phyloP scores from a whole-genome alignment of 2,888 invertebrate genomes.

The Acanthococcus lagerstroemiae region DNA sequence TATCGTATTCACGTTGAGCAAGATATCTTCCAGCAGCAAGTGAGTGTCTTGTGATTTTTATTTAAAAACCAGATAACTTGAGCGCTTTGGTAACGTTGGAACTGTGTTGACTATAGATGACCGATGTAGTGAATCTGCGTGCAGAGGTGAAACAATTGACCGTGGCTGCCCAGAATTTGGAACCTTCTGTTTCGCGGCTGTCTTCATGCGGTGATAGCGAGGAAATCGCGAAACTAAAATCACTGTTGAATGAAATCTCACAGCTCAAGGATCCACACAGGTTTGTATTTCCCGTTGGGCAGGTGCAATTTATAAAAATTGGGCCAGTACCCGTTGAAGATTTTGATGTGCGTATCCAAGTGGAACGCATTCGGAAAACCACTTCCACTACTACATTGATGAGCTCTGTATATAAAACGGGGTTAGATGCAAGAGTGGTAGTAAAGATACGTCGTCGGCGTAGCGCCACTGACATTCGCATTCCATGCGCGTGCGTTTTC shows the following conservation, averaged over 20 bases:
- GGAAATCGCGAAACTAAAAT: conserved; percentile 38
- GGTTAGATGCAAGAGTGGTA: too few species aligned
- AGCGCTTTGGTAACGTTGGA: background rate
- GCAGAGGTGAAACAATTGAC: conserved; percentile 56
- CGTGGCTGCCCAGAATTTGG: conserved; percentile 53
- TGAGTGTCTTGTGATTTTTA: conserved; percentile 34
- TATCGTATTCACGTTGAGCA: conserved; percentile 61
- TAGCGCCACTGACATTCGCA: too few species aligned
- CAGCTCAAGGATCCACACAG: conserved; percentile 33
- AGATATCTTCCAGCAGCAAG: conserved; percentile 53
- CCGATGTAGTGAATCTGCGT: conserved; percentile 53
- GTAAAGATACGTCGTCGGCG: too few species aligned
- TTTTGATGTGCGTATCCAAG: too few species aligned
- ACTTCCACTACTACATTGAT: too few species aligned
- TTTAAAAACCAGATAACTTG: background rate
- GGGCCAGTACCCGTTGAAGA: too few species aligned
- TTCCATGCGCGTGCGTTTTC: too few species aligned
- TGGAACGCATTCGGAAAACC: too few species aligned
- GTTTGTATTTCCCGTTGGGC: background rate
- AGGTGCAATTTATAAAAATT: background rate
- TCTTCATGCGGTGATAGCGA: conserved; percentile 36
- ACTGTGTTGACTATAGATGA: conserved; percentile 45
- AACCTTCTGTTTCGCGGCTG: conserved; percentile 49
- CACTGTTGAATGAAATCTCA: conserved; percentile 33
- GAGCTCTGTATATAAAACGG: too few species aligned